These are phyloP conservation scores for Falco punctatus DNA, from an alignment of 2,113 vertebrate species.

Conservation along the genomic window DNA sequence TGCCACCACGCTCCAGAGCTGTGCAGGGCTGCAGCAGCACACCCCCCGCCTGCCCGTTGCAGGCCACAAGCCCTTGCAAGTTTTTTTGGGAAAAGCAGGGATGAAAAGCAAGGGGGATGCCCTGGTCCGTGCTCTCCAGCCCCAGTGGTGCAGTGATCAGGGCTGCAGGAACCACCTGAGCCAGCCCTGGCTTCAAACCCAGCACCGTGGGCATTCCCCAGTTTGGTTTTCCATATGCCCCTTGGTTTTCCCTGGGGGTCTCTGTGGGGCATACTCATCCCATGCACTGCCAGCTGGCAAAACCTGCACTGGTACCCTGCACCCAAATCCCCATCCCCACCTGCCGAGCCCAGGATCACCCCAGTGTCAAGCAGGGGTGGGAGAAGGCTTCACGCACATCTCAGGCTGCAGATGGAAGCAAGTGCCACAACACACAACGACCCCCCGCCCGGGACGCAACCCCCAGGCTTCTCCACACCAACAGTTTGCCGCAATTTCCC, in stretches of 20 bases:
- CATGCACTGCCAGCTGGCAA: background rate
- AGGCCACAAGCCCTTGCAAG: background rate
- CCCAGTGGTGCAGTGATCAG: background rate
- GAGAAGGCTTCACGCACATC: background rate
- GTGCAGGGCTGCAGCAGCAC: background rate
- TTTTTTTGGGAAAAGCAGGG: background rate
- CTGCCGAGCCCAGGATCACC: background rate
- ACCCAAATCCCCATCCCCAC: background rate
- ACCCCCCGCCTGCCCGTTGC: accelerated
- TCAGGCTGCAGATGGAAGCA: accelerated
- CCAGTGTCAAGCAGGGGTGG: background rate
- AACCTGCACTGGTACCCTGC: background rate
- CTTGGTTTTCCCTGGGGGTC: too few species aligned
- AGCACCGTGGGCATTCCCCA: background rate
- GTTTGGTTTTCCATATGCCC: too few species aligned
- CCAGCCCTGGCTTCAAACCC: background rate
- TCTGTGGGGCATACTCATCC: accelerated
- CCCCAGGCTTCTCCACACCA: background rate
- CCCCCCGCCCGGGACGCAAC: accelerated
- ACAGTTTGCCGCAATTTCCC: background rate
- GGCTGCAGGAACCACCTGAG: background rate
- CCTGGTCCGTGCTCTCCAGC: accelerated
- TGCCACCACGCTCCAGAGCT: background rate
- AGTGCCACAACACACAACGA: accelerated
- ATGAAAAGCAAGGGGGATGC: background rate